A percentile compares a stretch with the other conserved stretches of the same genome.
These are phyloP conservation scores for Eudyptes chrysolophus DNA, from an alignment of 2,113 vertebrate genomes.

Conservation along the genomic window DNA sequence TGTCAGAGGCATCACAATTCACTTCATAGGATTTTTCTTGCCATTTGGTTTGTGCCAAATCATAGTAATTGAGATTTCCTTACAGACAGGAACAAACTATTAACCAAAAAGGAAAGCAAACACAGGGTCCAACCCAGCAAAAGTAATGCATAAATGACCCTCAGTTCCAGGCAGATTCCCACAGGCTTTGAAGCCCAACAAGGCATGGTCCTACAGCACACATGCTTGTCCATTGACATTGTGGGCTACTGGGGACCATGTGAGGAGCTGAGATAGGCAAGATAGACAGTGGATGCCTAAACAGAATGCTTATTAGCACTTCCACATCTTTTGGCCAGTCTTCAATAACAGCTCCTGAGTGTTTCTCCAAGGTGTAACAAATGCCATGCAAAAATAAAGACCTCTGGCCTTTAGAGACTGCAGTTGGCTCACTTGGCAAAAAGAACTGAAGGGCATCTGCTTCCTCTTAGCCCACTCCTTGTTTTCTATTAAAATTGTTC, in stretches of 20 bases:
- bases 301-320: background rate
- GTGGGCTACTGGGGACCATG: background rate
- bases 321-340: background rate
- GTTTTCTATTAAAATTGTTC: background rate
- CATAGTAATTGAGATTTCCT: conserved; percentile 15
- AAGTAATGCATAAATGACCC: background rate
- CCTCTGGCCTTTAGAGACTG: background rate
- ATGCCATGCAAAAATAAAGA: background rate
- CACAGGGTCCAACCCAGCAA: background rate
- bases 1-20: conserved; percentile 13
- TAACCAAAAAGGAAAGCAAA: background rate
- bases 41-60: conserved; percentile 4
- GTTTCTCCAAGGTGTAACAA: background rate
- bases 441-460: background rate
- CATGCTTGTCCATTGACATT: background rate
- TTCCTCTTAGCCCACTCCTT: background rate
- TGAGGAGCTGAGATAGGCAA: background rate
- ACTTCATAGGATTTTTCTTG: background rate
- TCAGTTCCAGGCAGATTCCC: background rate
- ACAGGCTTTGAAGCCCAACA: background rate
- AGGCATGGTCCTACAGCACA: background rate
- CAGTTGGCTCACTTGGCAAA: background rate
- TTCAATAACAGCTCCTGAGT: background rate
- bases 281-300: background rate
- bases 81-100: background rate